These are phyloP conservation scores for Hyperopisus bebe DNA, from an alignment of 2,113 vertebrate species.

Conservation along the genomic window DNA sequence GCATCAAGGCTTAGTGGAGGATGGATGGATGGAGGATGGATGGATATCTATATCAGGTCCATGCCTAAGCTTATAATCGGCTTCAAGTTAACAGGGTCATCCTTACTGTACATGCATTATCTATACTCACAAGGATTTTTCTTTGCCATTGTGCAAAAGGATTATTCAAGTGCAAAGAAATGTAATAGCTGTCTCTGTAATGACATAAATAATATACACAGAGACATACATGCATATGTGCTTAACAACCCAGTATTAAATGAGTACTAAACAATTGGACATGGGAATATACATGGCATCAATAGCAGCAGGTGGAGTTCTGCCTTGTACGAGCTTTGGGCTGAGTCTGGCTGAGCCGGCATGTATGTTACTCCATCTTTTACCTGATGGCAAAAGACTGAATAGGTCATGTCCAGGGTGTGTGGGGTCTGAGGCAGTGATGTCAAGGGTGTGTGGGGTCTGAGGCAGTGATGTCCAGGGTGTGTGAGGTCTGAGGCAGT, in stretches of 20 bases:
- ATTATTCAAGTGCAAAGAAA: background rate
- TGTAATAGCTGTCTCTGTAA: background rate
- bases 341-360: background rate
- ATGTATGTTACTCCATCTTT: background rate
- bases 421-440: background rate
- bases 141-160: background rate
- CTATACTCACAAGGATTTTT: background rate
- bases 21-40: slow-evolving; percentile 22
- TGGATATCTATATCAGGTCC: slow-evolving; percentile 35
- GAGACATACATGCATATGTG: background rate
- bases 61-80: slow-evolving; percentile 36
- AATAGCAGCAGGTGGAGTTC: background rate
- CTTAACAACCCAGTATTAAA: background rate
- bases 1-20: background rate
- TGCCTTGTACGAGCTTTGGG: background rate
- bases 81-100: slow-evolving; percentile 36
- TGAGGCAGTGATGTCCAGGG: background rate
- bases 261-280: background rate
- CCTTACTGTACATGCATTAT: background rate
- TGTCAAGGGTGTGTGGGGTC: background rate
- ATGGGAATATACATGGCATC: background rate
- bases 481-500: background rate
- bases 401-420: background rate
- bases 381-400: background rate
- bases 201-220: background rate